Conservation (phyloP, 2,797 vertebrate species). For the Enoplosus armatus region DNA sequence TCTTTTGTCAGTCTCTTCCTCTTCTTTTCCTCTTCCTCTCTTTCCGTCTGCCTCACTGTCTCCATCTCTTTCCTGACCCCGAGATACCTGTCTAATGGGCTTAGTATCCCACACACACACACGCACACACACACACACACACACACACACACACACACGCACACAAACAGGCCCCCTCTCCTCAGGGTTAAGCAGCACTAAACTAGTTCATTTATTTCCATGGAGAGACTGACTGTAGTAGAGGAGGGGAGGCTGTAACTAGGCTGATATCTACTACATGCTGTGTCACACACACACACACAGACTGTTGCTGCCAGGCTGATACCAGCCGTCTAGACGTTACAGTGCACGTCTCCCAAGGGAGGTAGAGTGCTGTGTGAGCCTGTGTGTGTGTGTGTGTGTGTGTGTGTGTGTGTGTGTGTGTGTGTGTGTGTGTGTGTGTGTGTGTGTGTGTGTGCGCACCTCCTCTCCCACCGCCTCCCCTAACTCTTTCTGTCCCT, state of each 20-base stretch:
- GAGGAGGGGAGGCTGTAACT: slow-evolving; percentile 44
- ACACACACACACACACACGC: not conserved
- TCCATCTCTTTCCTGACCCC: slow-evolving; percentile 37
- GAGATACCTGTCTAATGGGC: slow-evolving; percentile 55
- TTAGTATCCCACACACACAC: not conserved
- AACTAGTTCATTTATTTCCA: slow-evolving; percentile 80
- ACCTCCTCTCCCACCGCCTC: slow-evolving; percentile 13
- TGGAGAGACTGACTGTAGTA: slow-evolving; percentile 64
- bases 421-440: slow-evolving; percentile 19
- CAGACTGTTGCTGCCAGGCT: slow-evolving; percentile 65
- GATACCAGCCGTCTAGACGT: slow-evolving; percentile 74
- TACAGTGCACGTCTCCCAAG: slow-evolving; percentile 57
- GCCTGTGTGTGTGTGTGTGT: slow-evolving; percentile 18
- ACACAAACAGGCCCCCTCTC: slow-evolving; percentile 56
- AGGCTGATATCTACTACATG: slow-evolving; percentile 64
- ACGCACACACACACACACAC: too few relatives aligned
- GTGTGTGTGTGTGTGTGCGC: slow-evolving; percentile 6
- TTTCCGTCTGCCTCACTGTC: slow-evolving; percentile 16
- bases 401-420: slow-evolving; percentile 19
- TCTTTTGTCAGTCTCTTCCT: slow-evolving; percentile 18
- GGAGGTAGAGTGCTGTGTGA: slow-evolving; percentile 41
- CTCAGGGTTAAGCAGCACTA: slow-evolving; percentile 70
- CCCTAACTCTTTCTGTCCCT: slow-evolving; percentile 44
- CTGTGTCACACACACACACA: slow-evolving; percentile 47
- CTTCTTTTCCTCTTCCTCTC: slow-evolving; percentile 7